Percentiles rank a stretch among this genome's conserved stretches.
Evolutionary conservation across 2,888 invertebrate species (phyloP).

Genomic region (Megalurothrips usitatus): DNA sequence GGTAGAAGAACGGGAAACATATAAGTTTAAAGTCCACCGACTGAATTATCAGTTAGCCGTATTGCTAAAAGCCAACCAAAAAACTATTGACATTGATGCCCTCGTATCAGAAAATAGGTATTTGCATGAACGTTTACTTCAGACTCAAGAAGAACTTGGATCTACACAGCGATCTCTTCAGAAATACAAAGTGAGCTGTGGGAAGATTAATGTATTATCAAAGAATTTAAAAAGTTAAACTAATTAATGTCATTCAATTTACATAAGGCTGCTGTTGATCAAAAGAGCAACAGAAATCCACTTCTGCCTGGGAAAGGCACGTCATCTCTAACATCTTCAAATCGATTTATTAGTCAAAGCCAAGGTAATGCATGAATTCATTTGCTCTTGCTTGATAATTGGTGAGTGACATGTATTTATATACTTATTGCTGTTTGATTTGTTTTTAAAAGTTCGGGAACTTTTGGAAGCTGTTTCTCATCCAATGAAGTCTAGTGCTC

Average conservation of each 20-base stretch:
- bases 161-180: constrained; percentile 65
- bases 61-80: constrained; percentile 55
- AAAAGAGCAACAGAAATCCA: constrained; percentile 30
- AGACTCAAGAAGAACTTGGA: constrained; percentile 73
- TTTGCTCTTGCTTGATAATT: neutral
- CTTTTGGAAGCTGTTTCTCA: constrained; percentile 61
- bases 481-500: constrained; percentile 55
- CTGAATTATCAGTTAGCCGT: constrained; percentile 74
- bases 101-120: constrained; percentile 74
- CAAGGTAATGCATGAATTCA: constrained; percentile 59
- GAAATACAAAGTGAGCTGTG: constrained; percentile 64
- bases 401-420: neutral
- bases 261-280: constrained; percentile 29
- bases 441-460: constrained; percentile 60
- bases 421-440: constrained; percentile 15
- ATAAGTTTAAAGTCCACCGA: constrained; percentile 75
- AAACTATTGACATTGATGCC: constrained; percentile 67
- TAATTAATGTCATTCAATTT: constrained; percentile 8
- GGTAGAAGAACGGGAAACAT: constrained; percentile 73
- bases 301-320: constrained; percentile 30
- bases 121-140: constrained; percentile 73
- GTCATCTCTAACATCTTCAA: constrained; percentile 43
- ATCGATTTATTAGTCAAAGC: constrained; percentile 70
- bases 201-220: constrained; percentile 37
- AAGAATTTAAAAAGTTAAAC: constrained; percentile 9